phyloP scores from a whole-genome alignment of 2,888 invertebrate species.

The Lingula anatina region DNA sequence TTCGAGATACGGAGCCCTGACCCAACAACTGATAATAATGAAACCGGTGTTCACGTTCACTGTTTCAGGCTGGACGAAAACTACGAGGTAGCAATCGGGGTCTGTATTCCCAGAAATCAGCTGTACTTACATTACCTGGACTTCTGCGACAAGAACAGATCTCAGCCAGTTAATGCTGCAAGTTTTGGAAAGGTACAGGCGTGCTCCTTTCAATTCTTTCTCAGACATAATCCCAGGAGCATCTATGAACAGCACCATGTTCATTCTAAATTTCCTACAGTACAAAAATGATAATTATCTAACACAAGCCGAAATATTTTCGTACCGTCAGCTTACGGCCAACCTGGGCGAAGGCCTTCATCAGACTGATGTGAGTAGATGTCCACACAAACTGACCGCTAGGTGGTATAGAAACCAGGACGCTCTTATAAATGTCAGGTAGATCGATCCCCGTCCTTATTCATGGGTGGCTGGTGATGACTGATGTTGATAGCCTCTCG shows the following conservation, averaged over 20 bases:
- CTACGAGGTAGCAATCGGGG: constrained; percentile 56
- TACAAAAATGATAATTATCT: neutral
- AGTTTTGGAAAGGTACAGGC: constrained; percentile 56
- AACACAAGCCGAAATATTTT: too few species aligned
- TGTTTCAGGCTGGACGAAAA: constrained; percentile 53
- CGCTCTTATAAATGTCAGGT: too few species aligned
- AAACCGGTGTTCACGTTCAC: neutral
- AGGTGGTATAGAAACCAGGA: neutral
- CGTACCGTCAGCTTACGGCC: too few species aligned
- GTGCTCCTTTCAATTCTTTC: neutral
- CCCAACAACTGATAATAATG: too few species aligned
- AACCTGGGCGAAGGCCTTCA: too few species aligned
- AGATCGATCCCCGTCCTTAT: too few species aligned
- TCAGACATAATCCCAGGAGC: neutral
- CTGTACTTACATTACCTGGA: constrained; percentile 56
- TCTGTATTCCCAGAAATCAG: constrained; percentile 56
- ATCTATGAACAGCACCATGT: neutral
- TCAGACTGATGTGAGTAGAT: too few species aligned
- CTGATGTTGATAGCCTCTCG: too few species aligned
- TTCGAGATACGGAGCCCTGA: too few species aligned
- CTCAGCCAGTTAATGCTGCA: constrained; percentile 57
- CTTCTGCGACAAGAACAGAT: constrained; percentile 53
- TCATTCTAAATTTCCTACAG: neutral
- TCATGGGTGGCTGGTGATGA: too few species aligned
- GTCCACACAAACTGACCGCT: neutral